Evolutionary conservation across 2,113 vertebrate genomes (phyloP).

Genomic region (Scomber scombrus): DNA sequence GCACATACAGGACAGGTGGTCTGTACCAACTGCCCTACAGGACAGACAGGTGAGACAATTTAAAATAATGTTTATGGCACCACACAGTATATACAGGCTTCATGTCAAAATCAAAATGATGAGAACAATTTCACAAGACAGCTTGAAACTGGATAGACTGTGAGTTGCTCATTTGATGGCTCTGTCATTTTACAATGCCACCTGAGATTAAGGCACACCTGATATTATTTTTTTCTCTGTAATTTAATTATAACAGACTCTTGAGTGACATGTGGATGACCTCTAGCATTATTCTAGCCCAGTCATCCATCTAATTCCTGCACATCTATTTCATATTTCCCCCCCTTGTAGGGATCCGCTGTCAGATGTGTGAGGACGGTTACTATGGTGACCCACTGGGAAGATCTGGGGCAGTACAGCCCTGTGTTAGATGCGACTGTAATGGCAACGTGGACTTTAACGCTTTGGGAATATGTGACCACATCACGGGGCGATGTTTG

Average conservation of each 20-base stretch:
- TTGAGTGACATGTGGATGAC: slow-evolving; percentile 1
- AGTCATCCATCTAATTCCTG: slow-evolving; percentile 37
- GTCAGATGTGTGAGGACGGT: slow-evolving; percentile 93
- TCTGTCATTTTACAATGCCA: neutral
- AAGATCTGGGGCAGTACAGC: slow-evolving; percentile 73
- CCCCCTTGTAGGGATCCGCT: slow-evolving; percentile 85
- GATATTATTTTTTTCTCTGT: slow-evolving; percentile 3
- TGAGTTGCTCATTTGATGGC: too few relatives aligned
- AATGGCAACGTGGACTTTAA: slow-evolving; percentile 91
- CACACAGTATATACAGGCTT: slow-evolving; percentile 14
- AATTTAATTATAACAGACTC: slow-evolving; percentile 35
- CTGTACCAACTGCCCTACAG: slow-evolving; percentile 91
- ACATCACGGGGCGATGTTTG: slow-evolving; percentile 87
- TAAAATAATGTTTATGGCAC: neutral
- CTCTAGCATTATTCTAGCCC: slow-evolving; percentile 22
- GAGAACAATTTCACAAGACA: slow-evolving; percentile 10
- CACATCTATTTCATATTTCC: slow-evolving; percentile 17
- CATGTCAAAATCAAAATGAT: slow-evolving; percentile 16
- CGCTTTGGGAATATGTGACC: slow-evolving; percentile 90
- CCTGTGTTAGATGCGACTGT: slow-evolving; percentile 89
- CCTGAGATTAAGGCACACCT: slow-evolving; percentile 23
- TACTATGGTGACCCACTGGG: slow-evolving; percentile 93
- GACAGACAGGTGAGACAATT: slow-evolving; percentile 90
- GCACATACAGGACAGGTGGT: slow-evolving; percentile 87
- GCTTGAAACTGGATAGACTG: slow-evolving; percentile 7